Percentiles rank a stretch among this genome's conserved stretches.
These are phyloP conservation scores for Alca torda DNA, from an alignment of 2,797 vertebrate species.

Conservation along the genomic window DNA sequence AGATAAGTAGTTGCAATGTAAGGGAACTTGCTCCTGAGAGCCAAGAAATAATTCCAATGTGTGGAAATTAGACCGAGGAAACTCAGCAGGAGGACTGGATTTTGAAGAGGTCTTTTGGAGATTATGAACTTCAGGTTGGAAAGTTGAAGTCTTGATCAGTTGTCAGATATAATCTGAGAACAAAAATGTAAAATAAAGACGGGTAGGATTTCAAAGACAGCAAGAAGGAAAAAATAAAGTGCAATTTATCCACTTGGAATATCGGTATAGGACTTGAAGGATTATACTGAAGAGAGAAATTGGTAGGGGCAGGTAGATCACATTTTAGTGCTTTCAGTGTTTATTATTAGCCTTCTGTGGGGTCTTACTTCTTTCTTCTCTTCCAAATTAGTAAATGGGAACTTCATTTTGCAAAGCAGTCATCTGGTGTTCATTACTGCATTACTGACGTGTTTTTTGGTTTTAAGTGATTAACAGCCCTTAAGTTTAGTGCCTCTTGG, in stretches of 20 bases:
- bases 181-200: neutral
- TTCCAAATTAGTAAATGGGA: neutral
- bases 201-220: neutral
- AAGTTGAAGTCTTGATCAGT: neutral
- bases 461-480: neutral
- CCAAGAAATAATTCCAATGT: neutral
- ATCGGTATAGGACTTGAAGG: neutral
- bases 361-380: neutral
- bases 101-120: neutral
- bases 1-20: neutral
- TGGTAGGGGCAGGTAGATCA: neutral
- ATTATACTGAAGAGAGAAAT: neutral
- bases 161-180: neutral
- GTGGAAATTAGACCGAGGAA: neutral
- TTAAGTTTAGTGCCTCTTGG: neutral
- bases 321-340: neutral
- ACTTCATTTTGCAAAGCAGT: neutral
- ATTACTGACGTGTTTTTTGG: neutral
- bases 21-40: neutral
- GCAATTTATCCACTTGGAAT: neutral
- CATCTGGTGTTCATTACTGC: neutral
- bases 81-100: neutral
- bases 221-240: rapidly evolving
- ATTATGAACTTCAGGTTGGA: neutral
- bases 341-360: neutral